Evolutionary conservation across 92 coral and sea anemone species (phyloP), one percentile per base, ranked within the genome.

Genomic region (Muricea muricata): DNA sequence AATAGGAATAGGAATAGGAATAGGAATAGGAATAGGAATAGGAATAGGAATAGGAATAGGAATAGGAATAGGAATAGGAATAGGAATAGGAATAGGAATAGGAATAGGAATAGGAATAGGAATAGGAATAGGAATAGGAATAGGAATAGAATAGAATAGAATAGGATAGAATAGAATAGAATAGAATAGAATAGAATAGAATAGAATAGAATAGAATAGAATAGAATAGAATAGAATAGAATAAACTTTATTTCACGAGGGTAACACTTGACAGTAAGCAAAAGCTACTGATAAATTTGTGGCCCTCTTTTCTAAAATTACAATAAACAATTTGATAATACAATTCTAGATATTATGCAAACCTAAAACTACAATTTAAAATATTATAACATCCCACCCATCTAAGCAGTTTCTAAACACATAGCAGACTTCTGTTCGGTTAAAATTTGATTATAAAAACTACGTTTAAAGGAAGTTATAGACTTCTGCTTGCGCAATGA

Each of bases 191-290:
- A n/a, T n/a, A n/a, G n/a, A n/a, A n/a, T n/a, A n/a, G n/a, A n/a
- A n/a, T n/a, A n/a, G n/a, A n/a, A n/a, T n/a, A n/a, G n/a, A n/a
- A n/a, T n/a, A n/a, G n/a, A n/a, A n/a, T n/a, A n/a, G n/a, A n/a
- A n/a, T n/a, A n/a, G n/a, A n/a, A n/a, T n/a, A n/a, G n/a, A n/a
- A n/a, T n/a, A n/a, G n/a, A n/a, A n/a, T n/a, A n/a, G n/a, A n/a
- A n/a, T n/a, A 57, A 32, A 28, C 65, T 57, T 21, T 57, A 57
- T 57, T 57, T 57, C 28, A 57, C 14, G 65, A 57, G 65, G 65
- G 65, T 21, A 28, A 57, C 65, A 21, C 65, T n/a, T 57, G 28
- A 21, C 65, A 57, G 65, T 57, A 57, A 57, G 29, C 5, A 17
- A 0, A 20, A 57, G 13, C 28, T 28, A 57, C 65, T 57, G 65